These are phyloP conservation scores for Oscheius sp. DNA, from an alignment of 2,888 invertebrate species.

Conservation along the genomic window DNA sequence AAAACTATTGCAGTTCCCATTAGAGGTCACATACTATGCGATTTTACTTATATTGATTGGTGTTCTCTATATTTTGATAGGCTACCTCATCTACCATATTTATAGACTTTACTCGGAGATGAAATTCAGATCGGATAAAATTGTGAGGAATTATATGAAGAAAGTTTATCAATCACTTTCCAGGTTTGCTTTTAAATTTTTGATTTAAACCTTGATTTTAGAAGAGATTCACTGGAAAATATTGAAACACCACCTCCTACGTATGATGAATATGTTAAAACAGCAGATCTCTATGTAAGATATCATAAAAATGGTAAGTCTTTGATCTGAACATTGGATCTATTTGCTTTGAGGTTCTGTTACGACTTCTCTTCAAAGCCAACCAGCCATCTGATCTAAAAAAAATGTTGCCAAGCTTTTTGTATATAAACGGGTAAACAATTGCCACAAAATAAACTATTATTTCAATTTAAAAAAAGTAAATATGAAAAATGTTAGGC, in stretches of 20 bases:
- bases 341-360: neutral
- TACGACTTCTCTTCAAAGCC: neutral
- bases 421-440: neutral
- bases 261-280: slow-evolving; percentile 46
- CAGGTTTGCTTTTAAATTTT: too few species aligned
- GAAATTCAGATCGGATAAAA: slow-evolving; percentile 14
- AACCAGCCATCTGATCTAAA: neutral
- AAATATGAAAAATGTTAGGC: neutral
- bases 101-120: slow-evolving; percentile 6
- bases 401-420: neutral
- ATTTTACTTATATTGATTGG: slow-evolving; percentile 10
- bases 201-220: too few species aligned
- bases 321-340: neutral
- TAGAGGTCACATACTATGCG: slow-evolving; percentile 9
- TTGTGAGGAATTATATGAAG: slow-evolving; percentile 26
- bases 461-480: too few species aligned
- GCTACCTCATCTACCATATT: slow-evolving; percentile 10
- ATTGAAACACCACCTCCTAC: slow-evolving; percentile 49
- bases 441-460: slow-evolving; percentile 9
- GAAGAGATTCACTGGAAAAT: slow-evolving; percentile 30
- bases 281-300: slow-evolving; percentile 42
- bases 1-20: slow-evolving; percentile 19
- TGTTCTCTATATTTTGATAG: neutral
- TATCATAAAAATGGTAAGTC: slow-evolving; percentile 35
- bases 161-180: slow-evolving; percentile 22